Percentiles rank a stretch among this genome's conserved stretches.
phyloP scores from a whole-genome alignment of 2,888 invertebrate species.

The Taenaris catops region DNA sequence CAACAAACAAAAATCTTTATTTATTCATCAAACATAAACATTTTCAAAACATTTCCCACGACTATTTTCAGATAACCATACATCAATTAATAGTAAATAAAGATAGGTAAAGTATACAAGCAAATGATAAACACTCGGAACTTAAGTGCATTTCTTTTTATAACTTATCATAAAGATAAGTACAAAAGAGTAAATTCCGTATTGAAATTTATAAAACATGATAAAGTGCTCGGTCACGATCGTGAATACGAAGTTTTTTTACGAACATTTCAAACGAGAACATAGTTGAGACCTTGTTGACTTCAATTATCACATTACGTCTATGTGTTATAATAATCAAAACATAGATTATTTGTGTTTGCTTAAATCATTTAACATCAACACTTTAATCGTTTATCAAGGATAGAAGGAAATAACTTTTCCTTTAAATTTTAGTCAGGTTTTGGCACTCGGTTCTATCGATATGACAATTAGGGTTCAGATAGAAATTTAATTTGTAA shows the following conservation, averaged over 20 bases:
- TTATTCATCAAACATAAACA: too few relatives aligned
- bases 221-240: constrained; percentile 9
- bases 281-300: constrained; percentile 11
- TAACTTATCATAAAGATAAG: constrained; percentile 12
- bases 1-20: too few relatives aligned
- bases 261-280: constrained; percentile 3
- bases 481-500: too few relatives aligned
- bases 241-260: neutral
- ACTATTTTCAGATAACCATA: constrained; percentile 1
- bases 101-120: constrained; percentile 4
- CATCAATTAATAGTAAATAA: constrained; percentile 7
- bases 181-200: constrained; percentile 6
- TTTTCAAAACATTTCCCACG: constrained; percentile 3
- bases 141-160: constrained; percentile 15
- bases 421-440: too few relatives aligned
- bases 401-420: neutral
- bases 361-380: neutral
- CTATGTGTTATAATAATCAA: constrained; percentile 1
- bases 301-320: constrained; percentile 12
- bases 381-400: neutral
- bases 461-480: too few relatives aligned
- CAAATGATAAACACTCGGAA: constrained; percentile 4
- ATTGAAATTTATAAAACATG: constrained; percentile 10
- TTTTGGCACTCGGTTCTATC: too few relatives aligned
- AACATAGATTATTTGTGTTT: constrained; percentile 3